Conservation (phyloP, 2,797 vertebrate species). For the Botia almorhae region DNA sequence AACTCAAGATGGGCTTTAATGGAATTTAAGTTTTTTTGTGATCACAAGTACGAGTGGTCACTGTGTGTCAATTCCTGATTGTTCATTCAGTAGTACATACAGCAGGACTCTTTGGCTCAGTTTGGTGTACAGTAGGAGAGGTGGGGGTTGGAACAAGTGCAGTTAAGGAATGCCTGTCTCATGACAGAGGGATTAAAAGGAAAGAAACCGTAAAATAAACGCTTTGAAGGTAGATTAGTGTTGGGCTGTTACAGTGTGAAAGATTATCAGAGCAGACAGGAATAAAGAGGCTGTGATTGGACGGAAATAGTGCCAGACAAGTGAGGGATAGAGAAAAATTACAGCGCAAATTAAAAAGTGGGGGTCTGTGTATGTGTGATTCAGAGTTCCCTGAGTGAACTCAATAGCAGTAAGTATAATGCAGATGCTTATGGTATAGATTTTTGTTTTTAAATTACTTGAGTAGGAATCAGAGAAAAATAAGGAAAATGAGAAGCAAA, state of each 20-base stretch:
- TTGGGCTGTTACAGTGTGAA: constrained; percentile 57
- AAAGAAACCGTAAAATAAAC: constrained; percentile 55
- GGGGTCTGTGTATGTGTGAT: constrained; percentile 36
- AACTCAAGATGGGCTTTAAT: not conserved
- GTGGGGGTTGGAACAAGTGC: not conserved
- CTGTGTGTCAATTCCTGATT: constrained; percentile 33
- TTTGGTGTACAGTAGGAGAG: constrained; percentile 52
- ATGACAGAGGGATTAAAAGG: constrained; percentile 52
- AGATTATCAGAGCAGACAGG: constrained; percentile 41
- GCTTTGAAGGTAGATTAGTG: constrained; percentile 68
- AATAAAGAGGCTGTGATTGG: constrained; percentile 40
- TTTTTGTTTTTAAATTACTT: constrained; percentile 16
- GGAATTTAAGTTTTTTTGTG: not conserved
- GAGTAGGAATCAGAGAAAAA: constrained; percentile 65
- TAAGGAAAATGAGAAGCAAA: constrained; percentile 60
- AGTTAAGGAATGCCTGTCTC: constrained; percentile 29
- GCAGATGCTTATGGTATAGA: not conserved
- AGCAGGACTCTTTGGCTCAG: constrained; percentile 54
- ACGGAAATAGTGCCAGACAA: constrained; percentile 38
- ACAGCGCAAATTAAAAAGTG: constrained; percentile 40
- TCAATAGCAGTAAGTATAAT: constrained; percentile 1
- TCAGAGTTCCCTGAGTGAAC: not conserved
- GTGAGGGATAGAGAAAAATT: constrained; percentile 56
- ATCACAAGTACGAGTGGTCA: not conserved
- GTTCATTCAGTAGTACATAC: constrained; percentile 38